Conservation (phyloP, 2,113 vertebrate genomes). For the Indicator maculatus region DNA sequence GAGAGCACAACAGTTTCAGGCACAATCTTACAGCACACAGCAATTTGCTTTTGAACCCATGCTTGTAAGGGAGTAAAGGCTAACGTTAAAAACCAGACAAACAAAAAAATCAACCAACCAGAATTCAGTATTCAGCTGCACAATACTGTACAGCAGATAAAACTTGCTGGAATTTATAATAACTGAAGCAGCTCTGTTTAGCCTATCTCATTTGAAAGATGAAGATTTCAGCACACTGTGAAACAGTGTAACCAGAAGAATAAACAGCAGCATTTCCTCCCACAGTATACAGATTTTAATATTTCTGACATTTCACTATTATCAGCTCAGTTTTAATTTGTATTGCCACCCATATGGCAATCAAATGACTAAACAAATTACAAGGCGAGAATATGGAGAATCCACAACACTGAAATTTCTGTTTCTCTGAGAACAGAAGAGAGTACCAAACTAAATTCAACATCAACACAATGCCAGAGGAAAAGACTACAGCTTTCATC, state of each 20-base stretch:
- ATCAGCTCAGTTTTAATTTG: background rate
- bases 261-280: background rate
- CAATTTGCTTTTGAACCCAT: background rate
- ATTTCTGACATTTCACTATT: background rate
- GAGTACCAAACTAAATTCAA: background rate
- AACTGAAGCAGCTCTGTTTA: background rate
- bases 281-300: background rate
- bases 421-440: background rate
- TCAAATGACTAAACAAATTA: background rate
- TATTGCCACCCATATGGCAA: background rate
- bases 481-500: background rate
- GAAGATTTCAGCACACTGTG: background rate
- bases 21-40: background rate
- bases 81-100: background rate
- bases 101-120: no score
- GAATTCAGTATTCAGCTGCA: background rate
- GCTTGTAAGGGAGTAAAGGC: background rate
- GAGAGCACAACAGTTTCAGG: background rate
- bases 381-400: background rate
- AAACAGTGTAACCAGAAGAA: background rate
- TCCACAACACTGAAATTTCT: background rate
- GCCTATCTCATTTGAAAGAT: background rate
- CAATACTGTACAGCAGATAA: background rate
- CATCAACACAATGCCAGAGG: background rate
- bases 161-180: background rate